A percentile compares a stretch with the other conserved stretches of the same genome.
Evolutionary conservation across 2,888 invertebrate genomes (phyloP).

Genomic region (Caenorhabditis drosophilae): DNA sequence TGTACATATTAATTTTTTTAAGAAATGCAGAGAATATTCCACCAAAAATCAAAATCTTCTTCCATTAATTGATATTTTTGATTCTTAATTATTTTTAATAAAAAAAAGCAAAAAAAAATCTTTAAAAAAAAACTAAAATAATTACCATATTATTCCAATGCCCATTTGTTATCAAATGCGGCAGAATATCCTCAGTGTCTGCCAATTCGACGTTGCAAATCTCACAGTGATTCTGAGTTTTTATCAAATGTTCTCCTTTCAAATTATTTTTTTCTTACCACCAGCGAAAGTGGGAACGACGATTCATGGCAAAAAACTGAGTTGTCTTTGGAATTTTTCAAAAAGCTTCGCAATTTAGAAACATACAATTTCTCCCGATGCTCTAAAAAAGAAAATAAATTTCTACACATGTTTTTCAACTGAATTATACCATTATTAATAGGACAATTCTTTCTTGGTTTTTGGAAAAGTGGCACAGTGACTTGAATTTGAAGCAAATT

Average conservation of each 20-base stretch:
- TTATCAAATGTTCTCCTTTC: not conserved
- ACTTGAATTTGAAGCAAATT: not conserved
- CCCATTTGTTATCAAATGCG: not conserved
- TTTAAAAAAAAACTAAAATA: not conserved
- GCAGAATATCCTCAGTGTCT: not conserved
- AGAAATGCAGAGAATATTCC: not conserved
- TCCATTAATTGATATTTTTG: not conserved
- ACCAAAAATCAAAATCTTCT: not conserved
- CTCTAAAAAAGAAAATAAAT: too few relatives aligned
- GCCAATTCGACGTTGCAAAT: not conserved
- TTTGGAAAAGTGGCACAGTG: not conserved
- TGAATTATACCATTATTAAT: too few relatives aligned
- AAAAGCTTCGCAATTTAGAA: too few relatives aligned
- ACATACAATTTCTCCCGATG: too few relatives aligned
- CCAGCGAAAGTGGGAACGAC: not conserved
- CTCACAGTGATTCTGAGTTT: not conserved
- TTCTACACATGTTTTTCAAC: too few relatives aligned
- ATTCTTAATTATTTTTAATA: not conserved
- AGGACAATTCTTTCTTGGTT: not conserved
- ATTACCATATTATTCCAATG: too few relatives aligned
- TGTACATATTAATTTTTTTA: too few relatives aligned
- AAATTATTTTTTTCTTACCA: not conserved
- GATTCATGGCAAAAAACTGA: not conserved
- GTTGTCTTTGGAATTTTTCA: not conserved
- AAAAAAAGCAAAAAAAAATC: not conserved